Percentiles rank a stretch among this genome's conserved stretches.
These are phyloP conservation scores for Alligator sinensis DNA, from an alignment of 2,113 vertebrate species.

Conservation along the genomic window DNA sequence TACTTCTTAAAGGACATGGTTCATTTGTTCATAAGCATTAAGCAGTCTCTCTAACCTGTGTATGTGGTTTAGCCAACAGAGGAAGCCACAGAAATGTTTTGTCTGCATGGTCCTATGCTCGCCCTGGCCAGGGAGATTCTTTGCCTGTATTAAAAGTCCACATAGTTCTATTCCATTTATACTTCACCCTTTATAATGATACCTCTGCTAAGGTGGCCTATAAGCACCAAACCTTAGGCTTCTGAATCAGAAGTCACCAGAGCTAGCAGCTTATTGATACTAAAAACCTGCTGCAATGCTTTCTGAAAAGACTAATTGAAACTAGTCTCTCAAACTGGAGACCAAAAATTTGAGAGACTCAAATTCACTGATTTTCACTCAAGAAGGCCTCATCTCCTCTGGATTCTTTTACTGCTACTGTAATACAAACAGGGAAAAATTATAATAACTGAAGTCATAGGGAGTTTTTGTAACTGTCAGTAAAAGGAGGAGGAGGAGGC, in stretches of 20 bases:
- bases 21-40: accelerated
- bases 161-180: background rate
- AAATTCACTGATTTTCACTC: background rate
- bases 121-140: accelerated
- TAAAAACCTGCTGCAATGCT: no score
- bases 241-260: background rate
- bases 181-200: background rate
- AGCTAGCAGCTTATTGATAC: no score
- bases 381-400: background rate
- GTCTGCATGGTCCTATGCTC: background rate
- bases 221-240: background rate
- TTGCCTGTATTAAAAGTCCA: no score
- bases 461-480: background rate
- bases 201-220: background rate
- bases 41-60: accelerated
- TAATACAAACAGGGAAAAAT: background rate
- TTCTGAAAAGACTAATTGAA: no score
- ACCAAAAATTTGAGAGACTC: background rate
- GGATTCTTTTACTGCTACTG: no score
- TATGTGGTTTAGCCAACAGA: accelerated
- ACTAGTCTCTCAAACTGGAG: background rate
- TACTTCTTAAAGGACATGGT: accelerated
- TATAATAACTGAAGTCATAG: background rate
- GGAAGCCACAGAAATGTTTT: accelerated
- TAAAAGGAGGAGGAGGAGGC: background rate